phyloP scores from a whole-genome alignment of 2,113 vertebrate genomes.

The Aramus guarauna region DNA sequence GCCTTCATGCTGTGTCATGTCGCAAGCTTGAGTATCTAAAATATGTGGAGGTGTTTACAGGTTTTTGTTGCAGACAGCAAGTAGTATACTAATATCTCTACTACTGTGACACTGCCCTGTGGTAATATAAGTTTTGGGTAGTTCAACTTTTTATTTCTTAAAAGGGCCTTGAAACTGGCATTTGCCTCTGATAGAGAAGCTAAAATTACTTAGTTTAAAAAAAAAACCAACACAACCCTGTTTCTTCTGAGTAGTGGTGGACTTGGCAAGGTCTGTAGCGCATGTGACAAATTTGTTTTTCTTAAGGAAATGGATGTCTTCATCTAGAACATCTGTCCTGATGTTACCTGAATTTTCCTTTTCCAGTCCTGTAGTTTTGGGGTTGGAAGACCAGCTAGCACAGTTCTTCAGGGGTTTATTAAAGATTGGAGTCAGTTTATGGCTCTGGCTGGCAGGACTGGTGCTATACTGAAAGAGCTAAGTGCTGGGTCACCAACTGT shows the following conservation, averaged over 20 bases:
- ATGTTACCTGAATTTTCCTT: background rate
- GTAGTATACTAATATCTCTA: background rate
- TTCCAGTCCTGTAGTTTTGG: background rate
- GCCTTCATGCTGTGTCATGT: background rate
- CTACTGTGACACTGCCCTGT: background rate
- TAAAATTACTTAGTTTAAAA: background rate
- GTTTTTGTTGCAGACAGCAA: background rate
- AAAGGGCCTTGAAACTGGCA: background rate
- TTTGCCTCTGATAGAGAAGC: background rate
- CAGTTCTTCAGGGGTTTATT: background rate
- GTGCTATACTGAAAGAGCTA: background rate
- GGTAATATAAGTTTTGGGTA: background rate
- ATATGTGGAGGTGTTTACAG: background rate
- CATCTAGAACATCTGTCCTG: background rate
- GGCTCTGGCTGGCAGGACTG: background rate
- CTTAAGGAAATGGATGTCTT: background rate
- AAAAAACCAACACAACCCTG: background rate
- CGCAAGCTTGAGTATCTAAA: background rate
- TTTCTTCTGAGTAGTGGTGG: background rate
- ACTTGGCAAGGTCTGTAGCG: background rate
- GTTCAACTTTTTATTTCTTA: background rate
- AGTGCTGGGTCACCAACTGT: background rate
- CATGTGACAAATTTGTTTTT: background rate
- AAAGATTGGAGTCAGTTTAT: background rate
- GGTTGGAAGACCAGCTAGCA: background rate